phyloP scores from a whole-genome alignment of 2,888 invertebrate species.

The Encarsia formosa region DNA sequence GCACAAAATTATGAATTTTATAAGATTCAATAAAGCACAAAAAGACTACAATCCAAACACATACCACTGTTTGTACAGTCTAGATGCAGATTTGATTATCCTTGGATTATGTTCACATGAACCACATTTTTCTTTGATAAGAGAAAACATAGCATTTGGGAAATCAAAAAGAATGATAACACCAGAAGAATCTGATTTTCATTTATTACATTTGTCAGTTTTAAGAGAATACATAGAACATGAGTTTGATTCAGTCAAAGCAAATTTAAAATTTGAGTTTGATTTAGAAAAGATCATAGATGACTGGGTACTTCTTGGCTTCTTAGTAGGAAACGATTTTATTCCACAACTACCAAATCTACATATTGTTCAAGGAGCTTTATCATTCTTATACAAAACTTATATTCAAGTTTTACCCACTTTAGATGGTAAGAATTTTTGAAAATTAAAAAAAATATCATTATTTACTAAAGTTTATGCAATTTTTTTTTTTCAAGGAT shows the following conservation, averaged over 20 bases:
- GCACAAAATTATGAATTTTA: constrained; percentile 98
- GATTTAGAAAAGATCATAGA: constrained; percentile 90
- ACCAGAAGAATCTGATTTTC: constrained; percentile 89
- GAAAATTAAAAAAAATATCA: not conserved
- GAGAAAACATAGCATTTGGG: constrained; percentile 89
- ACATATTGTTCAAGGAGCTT: constrained; percentile 86
- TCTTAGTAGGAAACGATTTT: constrained; percentile 96
- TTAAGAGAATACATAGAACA: constrained; percentile 88
- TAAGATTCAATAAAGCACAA: constrained; percentile 79
- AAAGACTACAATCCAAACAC: constrained; percentile 86
- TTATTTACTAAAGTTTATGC: not conserved
- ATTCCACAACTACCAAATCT: constrained; percentile 93
- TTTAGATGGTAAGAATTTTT: constrained; percentile 65
- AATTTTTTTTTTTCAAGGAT: constrained; percentile 58
- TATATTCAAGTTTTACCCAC: constrained; percentile 84
- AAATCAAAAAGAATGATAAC: constrained; percentile 62
- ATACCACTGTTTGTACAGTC: constrained; percentile 91
- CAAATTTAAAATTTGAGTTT: constrained; percentile 68
- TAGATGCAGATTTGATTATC: constrained; percentile 97
- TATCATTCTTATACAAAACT: constrained; percentile 79
- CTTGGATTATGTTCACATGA: constrained; percentile 93
- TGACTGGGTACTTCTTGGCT: constrained; percentile 97
- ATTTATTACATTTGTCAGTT: constrained; percentile 84
- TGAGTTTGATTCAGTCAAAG: constrained; percentile 73
- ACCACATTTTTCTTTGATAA: constrained; percentile 85